Evolutionary conservation across 2,113 vertebrate species (phyloP).

Genomic region (Mustelus asterias): DNA sequence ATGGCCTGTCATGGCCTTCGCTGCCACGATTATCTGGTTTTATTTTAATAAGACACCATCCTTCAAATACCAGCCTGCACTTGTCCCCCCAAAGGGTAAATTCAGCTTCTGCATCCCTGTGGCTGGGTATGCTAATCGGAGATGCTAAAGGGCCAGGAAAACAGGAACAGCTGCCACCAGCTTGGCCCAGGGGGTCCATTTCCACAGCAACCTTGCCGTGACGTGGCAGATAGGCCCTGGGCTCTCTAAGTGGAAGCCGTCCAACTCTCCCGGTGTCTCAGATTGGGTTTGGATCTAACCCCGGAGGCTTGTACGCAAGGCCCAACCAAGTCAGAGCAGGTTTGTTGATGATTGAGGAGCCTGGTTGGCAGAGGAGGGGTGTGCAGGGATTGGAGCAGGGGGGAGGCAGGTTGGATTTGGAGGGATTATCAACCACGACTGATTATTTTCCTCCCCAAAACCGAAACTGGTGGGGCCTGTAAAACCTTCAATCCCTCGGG

Average conservation of each 20-base stretch:
- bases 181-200: neutral
- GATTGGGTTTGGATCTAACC: neutral
- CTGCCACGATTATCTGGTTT: too few species aligned
- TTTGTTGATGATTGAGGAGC: neutral
- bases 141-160: neutral
- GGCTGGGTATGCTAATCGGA: neutral
- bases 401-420: neutral
- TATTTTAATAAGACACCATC: neutral
- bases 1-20: neutral
- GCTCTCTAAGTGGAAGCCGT: neutral
- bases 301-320: neutral
- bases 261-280: neutral
- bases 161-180: neutral
- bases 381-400: too few species aligned
- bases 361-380: neutral
- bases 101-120: neutral
- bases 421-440: neutral
- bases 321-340: neutral
- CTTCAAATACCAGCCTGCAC: neutral
- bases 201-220: neutral
- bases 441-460: neutral
- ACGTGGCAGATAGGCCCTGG: neutral
- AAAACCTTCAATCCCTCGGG: neutral
- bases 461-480: neutral
- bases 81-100: neutral